Evolutionary conservation across 2,113 vertebrate genomes (phyloP), one percentile per base, ranked within the genome.

Genomic region (Cebidichthys violaceus): DNA sequence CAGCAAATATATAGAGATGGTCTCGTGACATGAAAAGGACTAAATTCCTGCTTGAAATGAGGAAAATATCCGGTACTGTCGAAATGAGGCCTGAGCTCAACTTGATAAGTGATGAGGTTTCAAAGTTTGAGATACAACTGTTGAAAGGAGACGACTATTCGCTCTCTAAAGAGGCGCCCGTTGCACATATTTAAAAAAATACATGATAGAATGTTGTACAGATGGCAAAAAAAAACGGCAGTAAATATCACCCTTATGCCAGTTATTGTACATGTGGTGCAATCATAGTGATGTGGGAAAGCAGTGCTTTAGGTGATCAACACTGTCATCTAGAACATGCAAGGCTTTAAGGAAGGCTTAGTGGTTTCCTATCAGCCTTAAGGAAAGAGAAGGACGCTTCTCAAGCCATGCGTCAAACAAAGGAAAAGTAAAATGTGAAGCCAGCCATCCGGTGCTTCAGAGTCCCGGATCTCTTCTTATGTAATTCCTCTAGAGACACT

Each of bases 391-490:
- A 47, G 27, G 11, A n/a, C n/a, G n/a, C n/a, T n/a, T 81, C 65
- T 77, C 11, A 2, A 82, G 29, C 66, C 68, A 81, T 89, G 82
- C 75, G 82, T 86, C 77, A 85, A 79, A 70, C 79, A 75, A 27
- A 47, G 47, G 66, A 81, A 62, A 88, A 72, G 72, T 81, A 55
- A 52, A 68, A 73, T n/a, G 11, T 73, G 70, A 75, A 82, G 66
- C 74, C 57, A 80, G 50, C 50, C 50, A 52, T 75, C 79, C 37
- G 81, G 41, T 79, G 57, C 60, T 35, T 68, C 70, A 27, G 37
- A 73, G 55, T 59, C 39, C 39, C 35, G 47, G 27, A 52, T 65
- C 33, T 70, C 68, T 33, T 70, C 14, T 71, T 45, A 73, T 81
- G 8, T 70, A 73, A 57, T 20, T 76, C 7, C 33, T 70, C 4